These are phyloP conservation scores for Hippoglossus stenolepis DNA, from an alignment of 2,113 vertebrate genomes.

Conservation along the genomic window DNA sequence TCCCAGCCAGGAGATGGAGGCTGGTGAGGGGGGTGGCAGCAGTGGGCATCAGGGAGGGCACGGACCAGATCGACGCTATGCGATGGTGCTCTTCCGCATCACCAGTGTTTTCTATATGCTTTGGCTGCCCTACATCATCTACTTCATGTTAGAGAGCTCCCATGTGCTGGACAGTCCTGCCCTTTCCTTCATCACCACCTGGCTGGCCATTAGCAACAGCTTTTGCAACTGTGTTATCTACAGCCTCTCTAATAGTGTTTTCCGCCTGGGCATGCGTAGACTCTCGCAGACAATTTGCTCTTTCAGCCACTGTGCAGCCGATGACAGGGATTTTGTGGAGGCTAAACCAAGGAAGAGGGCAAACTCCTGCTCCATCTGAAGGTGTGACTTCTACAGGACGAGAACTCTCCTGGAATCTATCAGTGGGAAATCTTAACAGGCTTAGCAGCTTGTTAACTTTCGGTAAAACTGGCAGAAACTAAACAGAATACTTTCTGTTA, in stretches of 20 bases:
- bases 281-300: slow-evolving; percentile 95
- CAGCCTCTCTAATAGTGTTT: slow-evolving; percentile 98
- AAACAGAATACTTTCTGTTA: slow-evolving; percentile 15
- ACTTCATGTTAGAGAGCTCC: slow-evolving; percentile 97
- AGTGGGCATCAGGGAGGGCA: slow-evolving; percentile 82
- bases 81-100: slow-evolving; percentile 97
- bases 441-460: slow-evolving; percentile 23
- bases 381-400: slow-evolving; percentile 15
- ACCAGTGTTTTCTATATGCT: slow-evolving; percentile 98
- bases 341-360: slow-evolving; percentile 93
- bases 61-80: slow-evolving; percentile 93
- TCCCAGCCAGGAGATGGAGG: slow-evolving; percentile 92
- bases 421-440: slow-evolving; percentile 25
- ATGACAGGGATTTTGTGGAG: slow-evolving; percentile 87
- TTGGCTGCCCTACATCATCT: slow-evolving; percentile 98
- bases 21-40: slow-evolving; percentile 84
- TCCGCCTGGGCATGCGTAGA: slow-evolving; percentile 94
- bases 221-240: slow-evolving; percentile 99
- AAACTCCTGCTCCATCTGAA: slow-evolving; percentile 96
- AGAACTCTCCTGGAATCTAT: slow-evolving; percentile 18
- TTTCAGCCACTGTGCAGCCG: slow-evolving; percentile 85
- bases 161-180: slow-evolving; percentile 92
- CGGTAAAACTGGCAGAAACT: slow-evolving; percentile 18
- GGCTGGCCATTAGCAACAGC: slow-evolving; percentile 99
- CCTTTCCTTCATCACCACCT: slow-evolving; percentile 96